A percentile compares a stretch with the other conserved stretches of the same genome.
Conservation (phyloP, 2,888 invertebrate species). For the Tenodera sinensis region DNA sequence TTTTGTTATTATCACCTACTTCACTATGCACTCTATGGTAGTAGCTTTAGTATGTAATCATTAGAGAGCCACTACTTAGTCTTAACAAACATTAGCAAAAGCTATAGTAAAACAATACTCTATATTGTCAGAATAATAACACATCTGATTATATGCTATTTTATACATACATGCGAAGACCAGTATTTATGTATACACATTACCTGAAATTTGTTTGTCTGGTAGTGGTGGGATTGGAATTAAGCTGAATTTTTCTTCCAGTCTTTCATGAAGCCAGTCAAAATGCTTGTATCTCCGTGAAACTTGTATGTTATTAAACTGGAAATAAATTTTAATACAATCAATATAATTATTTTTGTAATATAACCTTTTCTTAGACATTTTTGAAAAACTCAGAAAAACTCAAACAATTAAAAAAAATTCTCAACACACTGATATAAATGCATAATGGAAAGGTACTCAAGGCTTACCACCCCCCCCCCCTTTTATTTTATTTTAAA, state of each 20-base stretch:
- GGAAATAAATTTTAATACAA: constrained; percentile 34
- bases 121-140: neutral
- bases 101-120: neutral
- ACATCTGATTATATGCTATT: neutral
- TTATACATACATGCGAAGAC: neutral
- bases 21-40: neutral
- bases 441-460: no score
- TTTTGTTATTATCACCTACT: neutral
- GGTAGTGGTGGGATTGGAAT: constrained; percentile 96
- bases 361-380: no score
- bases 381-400: no score
- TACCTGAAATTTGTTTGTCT: constrained; percentile 91
- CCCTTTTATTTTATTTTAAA: no score
- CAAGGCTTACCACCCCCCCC: no score
- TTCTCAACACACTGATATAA: no score
- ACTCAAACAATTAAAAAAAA: no score
- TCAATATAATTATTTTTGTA: no score
- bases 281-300: constrained; percentile 97
- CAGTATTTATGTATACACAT: neutral
- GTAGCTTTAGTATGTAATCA: neutral
- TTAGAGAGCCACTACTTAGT: neutral
- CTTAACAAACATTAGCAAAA: neutral
- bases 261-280: constrained; percentile 95
- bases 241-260: constrained; percentile 90
- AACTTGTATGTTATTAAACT: constrained; percentile 88